Evolutionary conservation across 2,113 vertebrate genomes (phyloP).

Genomic region (Rhabdornis inornatus): DNA sequence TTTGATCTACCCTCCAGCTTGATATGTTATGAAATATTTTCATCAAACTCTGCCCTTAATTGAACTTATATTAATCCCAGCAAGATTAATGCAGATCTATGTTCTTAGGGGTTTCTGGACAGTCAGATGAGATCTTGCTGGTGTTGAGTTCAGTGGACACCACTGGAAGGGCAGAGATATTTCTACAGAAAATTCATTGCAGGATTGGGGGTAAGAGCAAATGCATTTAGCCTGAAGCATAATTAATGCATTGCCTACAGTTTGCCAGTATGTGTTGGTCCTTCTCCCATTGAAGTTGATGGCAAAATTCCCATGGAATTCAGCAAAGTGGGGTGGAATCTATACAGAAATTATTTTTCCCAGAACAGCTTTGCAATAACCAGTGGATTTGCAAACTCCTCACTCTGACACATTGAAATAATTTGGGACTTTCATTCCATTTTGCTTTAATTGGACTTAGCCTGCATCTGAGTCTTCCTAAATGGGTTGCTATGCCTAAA

Average conservation of each 20-base stretch:
- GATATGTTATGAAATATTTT: conserved; percentile 5
- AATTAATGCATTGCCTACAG: not conserved
- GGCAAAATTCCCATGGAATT: conserved; percentile 18
- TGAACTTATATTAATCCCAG: not conserved
- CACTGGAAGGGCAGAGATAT: not conserved
- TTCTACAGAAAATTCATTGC: not conserved
- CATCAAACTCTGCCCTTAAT: not conserved
- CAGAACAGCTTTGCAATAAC: conserved; percentile 41
- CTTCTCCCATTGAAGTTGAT: not conserved
- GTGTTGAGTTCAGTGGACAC: not conserved
- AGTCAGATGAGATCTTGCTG: not conserved
- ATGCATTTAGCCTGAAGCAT: not conserved
- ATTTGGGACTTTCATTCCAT: conserved; percentile 48
- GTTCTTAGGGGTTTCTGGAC: not conserved
- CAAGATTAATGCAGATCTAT: not conserved
- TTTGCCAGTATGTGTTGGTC: not conserved
- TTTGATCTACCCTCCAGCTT: not conserved
- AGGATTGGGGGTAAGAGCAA: not conserved
- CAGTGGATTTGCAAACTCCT: conserved; percentile 26
- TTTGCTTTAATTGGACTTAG: conserved; percentile 53
- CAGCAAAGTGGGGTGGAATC: not conserved
- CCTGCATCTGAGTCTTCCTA: conserved; percentile 40
- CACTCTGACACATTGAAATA: conserved; percentile 55
- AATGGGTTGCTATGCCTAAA: conserved; percentile 29
- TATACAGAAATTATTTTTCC: conserved; percentile 24